Base-by-base conservation (phyloP, 2,113 vertebrate species). In the Callionymus lyra region DNA sequence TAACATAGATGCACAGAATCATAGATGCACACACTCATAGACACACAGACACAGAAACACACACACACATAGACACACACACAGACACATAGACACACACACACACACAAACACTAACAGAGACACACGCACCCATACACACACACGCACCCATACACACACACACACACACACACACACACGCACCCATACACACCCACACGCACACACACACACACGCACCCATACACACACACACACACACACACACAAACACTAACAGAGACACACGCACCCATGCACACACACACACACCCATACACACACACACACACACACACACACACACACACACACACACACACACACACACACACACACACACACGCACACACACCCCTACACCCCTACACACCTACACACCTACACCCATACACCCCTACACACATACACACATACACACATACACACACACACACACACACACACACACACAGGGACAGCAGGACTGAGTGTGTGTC, bases 361-460 rank as follows among this genome's bases (percentile, higher is more conserved):
- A 31, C 15, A 41, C 6, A 32, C 6, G 14, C 4, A 19, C 9
- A 27, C n/a, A n/a, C n/a, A n/a, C n/a, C n/a, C n/a, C n/a, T n/a
- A n/a, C n/a, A n/a, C n/a, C n/a, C n/a, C n/a, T n/a, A n/a, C n/a
- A n/a, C n/a, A n/a, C n/a, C n/a, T n/a, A n/a, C n/a, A n/a, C n/a
- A n/a, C n/a, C n/a, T n/a, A n/a, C n/a, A n/a, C n/a, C n/a, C n/a
- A n/a, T n/a, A n/a, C n/a, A n/a, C n/a, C n/a, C n/a, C n/a, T n/a
- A 37, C 45, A 18, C 15, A 16, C 40, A 31, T 36, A 17, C 38
- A 39, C 17, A 36, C 32, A 35, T 13, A 31, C 15, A 41, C 6
- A 32, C 45, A 18, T 12, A 16, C 40, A 31, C 41, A 17, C 38
- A 39, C 17, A 36, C 32, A 37, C 45, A 18, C 15, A 16, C 40